These are phyloP conservation scores for Eupristina koningsbergeri DNA, from an alignment of 1,140 invertebrate species.

Conservation along the genomic window DNA sequence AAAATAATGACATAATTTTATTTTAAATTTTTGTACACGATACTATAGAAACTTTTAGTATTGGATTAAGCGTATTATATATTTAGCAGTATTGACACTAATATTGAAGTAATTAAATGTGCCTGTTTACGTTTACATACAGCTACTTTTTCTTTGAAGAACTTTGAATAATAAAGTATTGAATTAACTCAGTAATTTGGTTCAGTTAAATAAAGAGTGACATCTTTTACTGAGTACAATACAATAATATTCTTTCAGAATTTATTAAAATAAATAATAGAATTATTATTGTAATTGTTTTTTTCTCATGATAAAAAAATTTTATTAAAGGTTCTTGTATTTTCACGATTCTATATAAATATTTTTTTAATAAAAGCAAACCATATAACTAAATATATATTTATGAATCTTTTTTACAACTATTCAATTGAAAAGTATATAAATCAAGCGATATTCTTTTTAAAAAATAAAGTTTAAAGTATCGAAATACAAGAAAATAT, in stretches of 20 bases:
- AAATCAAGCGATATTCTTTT: background rate
- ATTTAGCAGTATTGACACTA: background rate
- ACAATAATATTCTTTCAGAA: background rate
- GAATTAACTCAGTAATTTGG: background rate
- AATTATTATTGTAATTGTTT: background rate
- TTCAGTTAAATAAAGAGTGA: background rate
- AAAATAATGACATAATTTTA: too few relatives aligned
- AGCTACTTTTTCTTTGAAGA: background rate
- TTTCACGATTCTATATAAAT: too few relatives aligned
- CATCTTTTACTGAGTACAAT: background rate
- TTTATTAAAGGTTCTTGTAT: too few relatives aligned
- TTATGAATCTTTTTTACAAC: background rate
- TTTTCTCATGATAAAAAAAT: background rate
- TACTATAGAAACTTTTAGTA: too few relatives aligned
- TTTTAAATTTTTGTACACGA: too few relatives aligned
- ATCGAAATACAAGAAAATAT: background rate
- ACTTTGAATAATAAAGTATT: background rate
- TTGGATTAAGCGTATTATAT: too few relatives aligned
- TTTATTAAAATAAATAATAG: background rate
- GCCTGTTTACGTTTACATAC: background rate
- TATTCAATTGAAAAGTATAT: background rate
- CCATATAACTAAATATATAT: constrained; percentile 8
- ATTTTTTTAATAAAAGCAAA: background rate
- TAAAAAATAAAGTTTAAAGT: background rate
- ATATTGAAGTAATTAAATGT: background rate